These are phyloP conservation scores for Biston betularia DNA, from an alignment of 2,888 invertebrate genomes.

Conservation along the genomic window DNA sequence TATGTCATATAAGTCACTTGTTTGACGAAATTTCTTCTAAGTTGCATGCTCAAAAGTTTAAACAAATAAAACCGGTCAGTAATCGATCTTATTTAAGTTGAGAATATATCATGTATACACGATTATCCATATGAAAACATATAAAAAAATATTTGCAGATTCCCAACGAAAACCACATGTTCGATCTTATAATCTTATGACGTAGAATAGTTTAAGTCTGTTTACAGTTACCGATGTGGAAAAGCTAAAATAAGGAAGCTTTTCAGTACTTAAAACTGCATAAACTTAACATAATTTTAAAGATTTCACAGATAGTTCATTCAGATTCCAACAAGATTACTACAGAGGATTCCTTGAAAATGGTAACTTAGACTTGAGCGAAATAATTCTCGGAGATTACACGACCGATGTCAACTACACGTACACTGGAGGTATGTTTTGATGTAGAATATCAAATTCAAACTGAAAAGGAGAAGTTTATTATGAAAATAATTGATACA, in stretches of 20 bases:
- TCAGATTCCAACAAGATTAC: slow-evolving; percentile 46
- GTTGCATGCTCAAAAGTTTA: background rate
- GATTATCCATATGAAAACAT: too few species aligned
- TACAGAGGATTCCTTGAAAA: slow-evolving; percentile 50
- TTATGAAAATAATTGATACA: slow-evolving; percentile 26
- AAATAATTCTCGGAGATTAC: slow-evolving; percentile 46
- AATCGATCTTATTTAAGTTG: too few species aligned
- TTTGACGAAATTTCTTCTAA: background rate
- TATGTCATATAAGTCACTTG: background rate
- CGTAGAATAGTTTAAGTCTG: too few species aligned
- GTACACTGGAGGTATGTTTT: slow-evolving; percentile 50
- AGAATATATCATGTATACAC: too few species aligned
- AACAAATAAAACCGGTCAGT: background rate
- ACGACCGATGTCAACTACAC: slow-evolving; percentile 38
- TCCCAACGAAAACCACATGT: slow-evolving; percentile 19
- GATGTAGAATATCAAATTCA: background rate
- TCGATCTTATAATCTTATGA: background rate
- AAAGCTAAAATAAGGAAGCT: background rate
- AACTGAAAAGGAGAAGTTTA: slow-evolving; percentile 7
- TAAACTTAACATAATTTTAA: slow-evolving; percentile 13
- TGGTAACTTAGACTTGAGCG: slow-evolving; percentile 37
- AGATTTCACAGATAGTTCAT: slow-evolving; percentile 40
- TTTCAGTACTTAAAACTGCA: background rate
- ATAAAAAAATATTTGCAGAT: too few species aligned
- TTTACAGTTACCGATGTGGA: too few species aligned